Conservation (phyloP, 2,888 invertebrate species). For the Agapostemon virescens region DNA sequence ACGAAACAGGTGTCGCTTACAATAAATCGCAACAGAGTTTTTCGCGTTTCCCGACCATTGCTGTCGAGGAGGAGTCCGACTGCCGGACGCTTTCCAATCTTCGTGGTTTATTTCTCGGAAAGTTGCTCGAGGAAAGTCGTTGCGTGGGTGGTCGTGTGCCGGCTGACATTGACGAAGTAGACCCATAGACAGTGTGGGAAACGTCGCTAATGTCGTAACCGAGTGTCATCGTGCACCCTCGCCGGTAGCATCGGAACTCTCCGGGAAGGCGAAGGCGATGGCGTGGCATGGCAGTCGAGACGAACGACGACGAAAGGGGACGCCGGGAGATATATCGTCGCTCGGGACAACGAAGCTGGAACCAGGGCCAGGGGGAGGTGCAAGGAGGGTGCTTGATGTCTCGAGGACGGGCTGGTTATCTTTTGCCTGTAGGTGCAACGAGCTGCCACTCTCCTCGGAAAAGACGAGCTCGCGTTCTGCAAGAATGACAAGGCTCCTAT, state of each 20-base stretch:
- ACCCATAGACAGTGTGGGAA: constrained; percentile 68
- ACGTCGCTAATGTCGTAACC: constrained; percentile 76
- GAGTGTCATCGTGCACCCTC: constrained; percentile 73
- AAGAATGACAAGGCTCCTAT: constrained; percentile 62
- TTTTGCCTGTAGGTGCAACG: constrained; percentile 67
- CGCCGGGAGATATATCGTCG: constrained; percentile 67
- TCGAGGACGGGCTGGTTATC: constrained; percentile 68
- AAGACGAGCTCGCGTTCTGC: constrained; percentile 54
- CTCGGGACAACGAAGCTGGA: constrained; percentile 55
- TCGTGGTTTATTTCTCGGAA: constrained; percentile 55
- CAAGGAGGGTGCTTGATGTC: constrained; percentile 59
- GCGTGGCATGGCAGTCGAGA: constrained; percentile 34
- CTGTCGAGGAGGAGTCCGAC: constrained; percentile 11
- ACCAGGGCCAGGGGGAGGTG: constrained; percentile 38
- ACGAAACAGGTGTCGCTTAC: background rate
- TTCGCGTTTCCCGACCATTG: background rate
- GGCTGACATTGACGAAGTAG: constrained; percentile 75
- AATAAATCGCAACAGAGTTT: background rate
- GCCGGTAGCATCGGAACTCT: constrained; percentile 63
- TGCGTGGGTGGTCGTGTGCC: constrained; percentile 31
- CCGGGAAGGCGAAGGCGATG: constrained; percentile 44
- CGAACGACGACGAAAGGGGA: constrained; percentile 60
- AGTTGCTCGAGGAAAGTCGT: constrained; percentile 50
- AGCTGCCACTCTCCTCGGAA: constrained; percentile 39
- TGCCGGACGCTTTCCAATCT: constrained; percentile 40